Evolutionary conservation across 2,113 vertebrate genomes (phyloP).

Genomic region (human (Homo sapiens)): DNA sequence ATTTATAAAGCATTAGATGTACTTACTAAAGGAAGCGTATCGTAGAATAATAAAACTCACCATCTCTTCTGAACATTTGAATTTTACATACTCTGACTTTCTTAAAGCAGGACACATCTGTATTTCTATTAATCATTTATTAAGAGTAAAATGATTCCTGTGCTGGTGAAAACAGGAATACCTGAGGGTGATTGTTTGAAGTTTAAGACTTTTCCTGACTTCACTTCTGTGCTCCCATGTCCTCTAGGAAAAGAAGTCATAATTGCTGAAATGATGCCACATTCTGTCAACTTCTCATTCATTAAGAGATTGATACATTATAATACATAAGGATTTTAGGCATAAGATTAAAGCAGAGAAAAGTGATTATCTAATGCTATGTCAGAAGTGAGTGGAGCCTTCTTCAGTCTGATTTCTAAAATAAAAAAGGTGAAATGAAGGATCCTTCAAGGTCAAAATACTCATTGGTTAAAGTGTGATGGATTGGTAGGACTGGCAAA

Average conservation of each 20-base stretch:
- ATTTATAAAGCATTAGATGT: neutral
- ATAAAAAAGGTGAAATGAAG: neutral
- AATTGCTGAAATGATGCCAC: conserved; percentile 9
- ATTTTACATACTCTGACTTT: neutral
- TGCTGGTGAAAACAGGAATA: conserved; percentile 62
- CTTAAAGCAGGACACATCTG: conserved; percentile 32
- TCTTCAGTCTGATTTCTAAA: neutral
- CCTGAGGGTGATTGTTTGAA: conserved; percentile 62
- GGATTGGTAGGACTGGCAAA: neutral
- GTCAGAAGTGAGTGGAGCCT: neutral
- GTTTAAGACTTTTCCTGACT: conserved; percentile 53
- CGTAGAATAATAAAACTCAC: neutral
- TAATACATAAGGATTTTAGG: neutral
- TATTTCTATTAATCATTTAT: conserved; percentile 64
- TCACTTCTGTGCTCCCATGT: neutral
- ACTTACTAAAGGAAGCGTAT: neutral
- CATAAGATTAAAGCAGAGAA: neutral
- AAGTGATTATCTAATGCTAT: neutral
- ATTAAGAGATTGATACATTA: conserved; percentile 14
- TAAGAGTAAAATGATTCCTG: conserved; percentile 25
- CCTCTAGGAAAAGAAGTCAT: conserved; percentile 42
- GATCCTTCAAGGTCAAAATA: neutral
- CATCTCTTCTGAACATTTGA: neutral
- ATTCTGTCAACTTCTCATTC: conserved; percentile 33
- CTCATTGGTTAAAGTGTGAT: neutral